Percentiles rank a stretch among this genome's conserved stretches.
Evolutionary conservation across 2,113 vertebrate species (phyloP).

Genomic region (Larimichthys crocea): DNA sequence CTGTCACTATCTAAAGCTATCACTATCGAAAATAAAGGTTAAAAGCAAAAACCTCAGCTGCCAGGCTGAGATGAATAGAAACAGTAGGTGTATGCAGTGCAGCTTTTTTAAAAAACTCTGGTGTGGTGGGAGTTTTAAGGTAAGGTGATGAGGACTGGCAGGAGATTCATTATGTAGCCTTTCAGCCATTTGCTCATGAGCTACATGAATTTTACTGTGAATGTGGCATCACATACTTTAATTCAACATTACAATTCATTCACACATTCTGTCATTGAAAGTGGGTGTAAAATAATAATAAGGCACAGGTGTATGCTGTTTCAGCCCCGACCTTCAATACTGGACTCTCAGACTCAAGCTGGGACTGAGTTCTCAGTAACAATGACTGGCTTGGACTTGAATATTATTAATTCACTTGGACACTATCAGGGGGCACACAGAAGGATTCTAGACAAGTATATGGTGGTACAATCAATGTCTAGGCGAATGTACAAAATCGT

Average conservation of each 20-base stretch:
- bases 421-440: too few species aligned
- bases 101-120: background rate
- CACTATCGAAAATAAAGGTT: too few species aligned
- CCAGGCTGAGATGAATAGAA: constrained; percentile 51
- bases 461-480: too few species aligned
- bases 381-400: constrained; percentile 18
- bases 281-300: background rate
- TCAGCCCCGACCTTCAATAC: too few species aligned
- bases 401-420: constrained; percentile 11
- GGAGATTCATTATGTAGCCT: constrained; percentile 25
- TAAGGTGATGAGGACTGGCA: constrained; percentile 2
- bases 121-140: constrained; percentile 2
- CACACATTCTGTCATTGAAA: constrained; percentile 1
- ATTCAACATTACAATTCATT: background rate
- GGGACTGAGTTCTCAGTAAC: background rate
- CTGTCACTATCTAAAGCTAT: too few species aligned
- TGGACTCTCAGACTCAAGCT: background rate
- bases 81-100: constrained; percentile 17
- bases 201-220: constrained; percentile 7
- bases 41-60: constrained; percentile 12
- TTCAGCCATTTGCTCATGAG: constrained; percentile 13
- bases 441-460: too few species aligned
- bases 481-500: too few species aligned
- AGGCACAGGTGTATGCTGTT: background rate
- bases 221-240: background rate